Percentiles rank a stretch among this genome's conserved stretches.
Evolutionary conservation across 2,888 invertebrate species (phyloP).

Genomic region (Drosophila nr. perissopoda): DNA sequence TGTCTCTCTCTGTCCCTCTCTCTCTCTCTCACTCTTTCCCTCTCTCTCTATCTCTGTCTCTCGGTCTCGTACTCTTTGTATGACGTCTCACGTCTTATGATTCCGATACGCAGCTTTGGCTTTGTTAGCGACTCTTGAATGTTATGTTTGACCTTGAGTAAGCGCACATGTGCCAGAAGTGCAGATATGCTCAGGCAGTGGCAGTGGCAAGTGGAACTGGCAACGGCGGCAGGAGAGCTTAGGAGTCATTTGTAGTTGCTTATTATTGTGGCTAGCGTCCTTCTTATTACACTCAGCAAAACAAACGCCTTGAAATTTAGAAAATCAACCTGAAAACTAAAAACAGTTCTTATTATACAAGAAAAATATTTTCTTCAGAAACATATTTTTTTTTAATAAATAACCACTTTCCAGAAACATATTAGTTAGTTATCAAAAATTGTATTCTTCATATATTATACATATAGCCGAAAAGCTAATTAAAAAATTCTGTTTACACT

Average conservation of each 20-base stretch:
- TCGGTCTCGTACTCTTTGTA: neutral
- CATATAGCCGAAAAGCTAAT: too few species aligned
- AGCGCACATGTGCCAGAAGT: conserved; percentile 68
- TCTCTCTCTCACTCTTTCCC: neutral
- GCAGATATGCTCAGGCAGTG: conserved; percentile 49
- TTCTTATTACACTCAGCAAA: neutral
- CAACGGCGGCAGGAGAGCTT: neutral
- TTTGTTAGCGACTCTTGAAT: conserved; percentile 52
- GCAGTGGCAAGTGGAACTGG: neutral
- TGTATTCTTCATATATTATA: too few species aligned
- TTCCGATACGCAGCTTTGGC: conserved; percentile 20
- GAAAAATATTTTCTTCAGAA: too few species aligned
- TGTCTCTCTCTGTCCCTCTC: neutral
- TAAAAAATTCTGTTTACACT: too few species aligned
- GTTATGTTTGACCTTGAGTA: conserved; percentile 64
- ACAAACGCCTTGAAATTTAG: neutral
- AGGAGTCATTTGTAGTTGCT: conserved; percentile 15
- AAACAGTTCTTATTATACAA: neutral
- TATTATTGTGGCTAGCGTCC: conserved; percentile 1
- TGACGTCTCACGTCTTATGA: conserved; percentile 15
- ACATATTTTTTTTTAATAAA: too few species aligned
- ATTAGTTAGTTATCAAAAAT: too few species aligned
- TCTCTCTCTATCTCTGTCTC: neutral
- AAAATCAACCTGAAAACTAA: neutral
- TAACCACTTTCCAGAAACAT: too few species aligned